Conservation (phyloP, 2,113 vertebrate species). For the Amia ocellicauda region DNA sequence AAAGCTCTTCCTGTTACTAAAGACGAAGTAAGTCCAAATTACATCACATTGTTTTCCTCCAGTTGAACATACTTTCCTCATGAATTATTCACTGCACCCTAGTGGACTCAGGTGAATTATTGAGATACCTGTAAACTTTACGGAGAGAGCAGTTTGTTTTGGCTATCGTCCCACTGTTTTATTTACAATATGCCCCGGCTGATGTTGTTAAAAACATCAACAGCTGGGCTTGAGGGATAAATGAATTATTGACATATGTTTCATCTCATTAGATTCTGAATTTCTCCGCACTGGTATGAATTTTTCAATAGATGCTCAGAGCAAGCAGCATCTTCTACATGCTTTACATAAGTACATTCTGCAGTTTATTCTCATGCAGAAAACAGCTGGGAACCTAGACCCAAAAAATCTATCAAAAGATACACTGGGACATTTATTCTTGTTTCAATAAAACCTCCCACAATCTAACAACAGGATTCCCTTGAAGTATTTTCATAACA, state of each 20-base stretch:
- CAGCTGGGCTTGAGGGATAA: neutral
- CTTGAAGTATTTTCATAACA: neutral
- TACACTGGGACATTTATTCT: constrained; percentile 37
- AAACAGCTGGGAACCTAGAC: constrained; percentile 36
- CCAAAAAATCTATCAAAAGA: constrained; percentile 50
- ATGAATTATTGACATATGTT: constrained; percentile 20
- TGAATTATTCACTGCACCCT: too few species aligned
- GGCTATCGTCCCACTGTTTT: neutral
- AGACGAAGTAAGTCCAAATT: too few species aligned
- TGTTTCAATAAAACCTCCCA: constrained; percentile 44
- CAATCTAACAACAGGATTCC: constrained; percentile 28
- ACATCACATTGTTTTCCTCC: too few species aligned
- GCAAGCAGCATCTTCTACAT: neutral
- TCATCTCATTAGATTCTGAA: constrained; percentile 16
- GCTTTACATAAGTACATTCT: neutral
- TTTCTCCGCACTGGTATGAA: neutral
- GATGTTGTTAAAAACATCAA: constrained; percentile 9
- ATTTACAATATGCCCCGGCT: neutral
- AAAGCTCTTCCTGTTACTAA: too few species aligned
- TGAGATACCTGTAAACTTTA: too few species aligned
- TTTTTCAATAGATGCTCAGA: neutral
- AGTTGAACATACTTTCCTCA: too few species aligned
- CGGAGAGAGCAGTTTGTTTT: neutral
- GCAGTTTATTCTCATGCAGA: constrained; percentile 43
- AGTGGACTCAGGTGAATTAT: too few species aligned